Percentiles rank a stretch among this genome's conserved stretches.
phyloP scores from a whole-genome alignment of 2,113 vertebrate species.

The Pollimyrus isidori region DNA sequence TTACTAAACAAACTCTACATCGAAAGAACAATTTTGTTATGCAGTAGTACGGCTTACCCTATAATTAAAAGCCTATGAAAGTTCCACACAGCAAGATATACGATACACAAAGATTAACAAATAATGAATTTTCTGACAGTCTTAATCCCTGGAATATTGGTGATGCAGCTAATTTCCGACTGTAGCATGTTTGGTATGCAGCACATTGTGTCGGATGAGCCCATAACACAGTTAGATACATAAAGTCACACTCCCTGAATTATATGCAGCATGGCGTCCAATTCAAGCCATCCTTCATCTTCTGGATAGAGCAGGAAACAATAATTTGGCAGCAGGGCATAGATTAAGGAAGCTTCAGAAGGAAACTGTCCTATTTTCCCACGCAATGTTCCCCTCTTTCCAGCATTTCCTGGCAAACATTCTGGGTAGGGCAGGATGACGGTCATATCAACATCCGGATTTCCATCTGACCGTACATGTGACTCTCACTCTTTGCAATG shows the following conservation, averaged over 20 bases:
- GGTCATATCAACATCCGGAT: not conserved
- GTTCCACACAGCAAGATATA: not conserved
- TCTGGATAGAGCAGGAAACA: not conserved
- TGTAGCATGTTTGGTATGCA: not conserved
- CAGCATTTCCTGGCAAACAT: not conserved
- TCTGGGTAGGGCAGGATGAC: not conserved
- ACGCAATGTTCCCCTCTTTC: not conserved
- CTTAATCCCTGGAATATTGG: not conserved
- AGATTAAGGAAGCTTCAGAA: not conserved
- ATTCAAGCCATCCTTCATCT: not conserved
- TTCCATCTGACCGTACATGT: not conserved
- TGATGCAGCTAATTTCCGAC: not conserved
- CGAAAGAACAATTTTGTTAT: not conserved
- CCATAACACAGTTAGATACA: not conserved
- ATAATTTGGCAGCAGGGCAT: not conserved
- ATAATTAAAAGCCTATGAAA: not conserved
- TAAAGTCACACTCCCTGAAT: conserved; percentile 1
- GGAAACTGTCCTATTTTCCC: not conserved
- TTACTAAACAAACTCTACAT: not conserved
- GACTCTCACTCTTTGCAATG: not conserved
- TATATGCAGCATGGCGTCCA: not conserved
- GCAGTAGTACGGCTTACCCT: not conserved
- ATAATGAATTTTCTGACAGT: not conserved
- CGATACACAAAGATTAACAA: not conserved
- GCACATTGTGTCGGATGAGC: not conserved